phyloP scores from a whole-genome alignment of 2,888 invertebrate species.

The Aspidapion aeneum region DNA sequence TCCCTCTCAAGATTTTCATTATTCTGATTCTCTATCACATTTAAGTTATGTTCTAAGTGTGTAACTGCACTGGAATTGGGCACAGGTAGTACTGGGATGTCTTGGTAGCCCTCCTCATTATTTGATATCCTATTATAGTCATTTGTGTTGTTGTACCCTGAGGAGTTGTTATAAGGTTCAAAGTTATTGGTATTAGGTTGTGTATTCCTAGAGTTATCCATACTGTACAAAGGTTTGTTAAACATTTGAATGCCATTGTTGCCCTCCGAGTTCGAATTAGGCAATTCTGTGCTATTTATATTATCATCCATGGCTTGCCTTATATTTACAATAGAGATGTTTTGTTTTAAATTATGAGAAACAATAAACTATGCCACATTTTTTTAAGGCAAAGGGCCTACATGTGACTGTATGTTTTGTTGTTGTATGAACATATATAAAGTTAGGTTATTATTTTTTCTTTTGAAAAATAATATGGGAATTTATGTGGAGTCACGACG shows the following conservation, averaged over 20 bases:
- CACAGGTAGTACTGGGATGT: constrained; percentile 11
- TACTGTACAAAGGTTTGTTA: background rate
- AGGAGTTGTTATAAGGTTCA: background rate
- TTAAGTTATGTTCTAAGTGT: constrained; percentile 23
- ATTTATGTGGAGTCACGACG: too few species aligned
- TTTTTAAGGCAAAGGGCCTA: background rate
- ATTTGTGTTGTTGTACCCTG: background rate
- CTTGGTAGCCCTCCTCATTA: background rate
- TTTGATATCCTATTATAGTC: background rate
- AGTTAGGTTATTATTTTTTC: too few species aligned
- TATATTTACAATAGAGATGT: constrained; percentile 3
- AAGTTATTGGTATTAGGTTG: background rate
- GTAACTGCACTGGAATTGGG: constrained; percentile 16
- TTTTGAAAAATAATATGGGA: too few species aligned
- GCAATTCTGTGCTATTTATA: background rate
- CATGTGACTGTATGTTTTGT: too few species aligned
- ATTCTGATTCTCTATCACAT: constrained; percentile 25
- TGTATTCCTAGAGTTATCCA: background rate
- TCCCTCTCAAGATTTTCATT: constrained; percentile 26
- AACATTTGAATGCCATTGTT: background rate
- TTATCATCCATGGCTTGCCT: background rate
- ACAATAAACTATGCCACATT: background rate
- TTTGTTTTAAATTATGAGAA: constrained; percentile 10
- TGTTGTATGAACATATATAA: too few species aligned
- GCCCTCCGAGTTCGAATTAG: background rate